Evolutionary conservation across 2,888 invertebrate species (phyloP).

Genomic region (Busseola fusca): DNA sequence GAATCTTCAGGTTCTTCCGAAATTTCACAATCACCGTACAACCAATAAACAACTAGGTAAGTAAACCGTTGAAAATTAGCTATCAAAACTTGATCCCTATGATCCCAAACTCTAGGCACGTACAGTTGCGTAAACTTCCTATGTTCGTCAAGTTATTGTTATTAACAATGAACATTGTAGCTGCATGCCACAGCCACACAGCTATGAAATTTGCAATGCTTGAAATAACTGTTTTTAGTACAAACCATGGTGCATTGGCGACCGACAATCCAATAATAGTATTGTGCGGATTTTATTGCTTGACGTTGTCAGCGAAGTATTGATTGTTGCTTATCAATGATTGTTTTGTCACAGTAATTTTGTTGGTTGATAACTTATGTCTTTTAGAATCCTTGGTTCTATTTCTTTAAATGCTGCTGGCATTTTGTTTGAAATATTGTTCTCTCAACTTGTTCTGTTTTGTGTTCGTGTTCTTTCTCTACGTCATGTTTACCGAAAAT

Average conservation of each 20-base stretch:
- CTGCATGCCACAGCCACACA: conserved; percentile 46
- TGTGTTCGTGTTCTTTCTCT: too few species aligned
- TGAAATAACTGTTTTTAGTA: conserved; percentile 63
- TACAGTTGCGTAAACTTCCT: conserved; percentile 53
- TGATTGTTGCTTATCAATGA: conserved; percentile 32
- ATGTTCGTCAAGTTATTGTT: conserved; percentile 62
- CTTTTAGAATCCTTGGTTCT: conserved; percentile 11
- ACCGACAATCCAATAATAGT: conserved; percentile 55
- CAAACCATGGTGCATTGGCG: conserved; percentile 31
- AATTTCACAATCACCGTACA: conserved; percentile 29
- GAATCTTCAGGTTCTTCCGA: neutral
- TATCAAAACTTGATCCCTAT: conserved; percentile 43
- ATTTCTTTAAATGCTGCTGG: neutral
- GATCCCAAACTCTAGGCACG: conserved; percentile 53
- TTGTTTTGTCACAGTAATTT: conserved; percentile 19
- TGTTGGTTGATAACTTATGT: conserved; percentile 9
- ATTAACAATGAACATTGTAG: conserved; percentile 69
- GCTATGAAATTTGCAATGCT: conserved; percentile 63
- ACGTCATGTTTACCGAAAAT: too few species aligned
- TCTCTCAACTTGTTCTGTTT: too few species aligned
- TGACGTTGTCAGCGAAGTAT: conserved; percentile 19
- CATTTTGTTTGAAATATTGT: too few species aligned
- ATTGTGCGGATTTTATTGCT: conserved; percentile 49
- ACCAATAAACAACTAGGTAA: conserved; percentile 25
- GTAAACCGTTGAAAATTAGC: conserved; percentile 42